phyloP scores from a whole-genome alignment of 1,140 invertebrate genomes.

The Nasonia longicornis region DNA sequence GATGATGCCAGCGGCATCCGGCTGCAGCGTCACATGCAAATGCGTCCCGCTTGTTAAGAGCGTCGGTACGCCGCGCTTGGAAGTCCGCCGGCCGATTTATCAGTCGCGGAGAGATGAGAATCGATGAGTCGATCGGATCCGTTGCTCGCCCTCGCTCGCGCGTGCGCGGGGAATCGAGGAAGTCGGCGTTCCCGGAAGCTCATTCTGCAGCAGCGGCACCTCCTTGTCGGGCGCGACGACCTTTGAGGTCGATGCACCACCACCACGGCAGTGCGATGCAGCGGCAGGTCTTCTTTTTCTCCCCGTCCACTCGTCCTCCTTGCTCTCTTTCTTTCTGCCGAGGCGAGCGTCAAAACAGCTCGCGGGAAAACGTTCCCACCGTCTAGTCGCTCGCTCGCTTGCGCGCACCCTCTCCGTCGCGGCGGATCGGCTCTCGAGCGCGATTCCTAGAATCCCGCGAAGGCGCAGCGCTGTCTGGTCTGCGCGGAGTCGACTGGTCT shows the following conservation, averaged over 20 bases:
- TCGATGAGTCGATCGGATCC: no score
- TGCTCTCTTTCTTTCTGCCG: constrained; percentile 39
- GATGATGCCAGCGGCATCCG: neutral
- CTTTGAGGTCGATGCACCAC: constrained; percentile 68
- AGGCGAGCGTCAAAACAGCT: constrained; percentile 64
- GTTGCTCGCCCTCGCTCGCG: neutral
- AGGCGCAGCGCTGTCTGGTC: constrained; percentile 69
- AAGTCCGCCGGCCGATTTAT: neutral
- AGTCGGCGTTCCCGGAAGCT: constrained; percentile 6
- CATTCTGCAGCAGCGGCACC: constrained; percentile 1
- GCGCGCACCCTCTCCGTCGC: constrained; percentile 47
- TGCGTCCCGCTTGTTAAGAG: constrained; percentile 17
- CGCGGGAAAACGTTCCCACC: constrained; percentile 63
- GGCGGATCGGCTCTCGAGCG: constrained; percentile 27
- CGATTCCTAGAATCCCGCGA: constrained; percentile 62
- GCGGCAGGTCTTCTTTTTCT: constrained; percentile 27
- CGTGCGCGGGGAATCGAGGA: constrained; percentile 3
- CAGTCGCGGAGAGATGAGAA: neutral
- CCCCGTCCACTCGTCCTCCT: constrained; percentile 35
- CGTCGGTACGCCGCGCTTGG: neutral
- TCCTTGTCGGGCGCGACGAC: constrained; percentile 56
- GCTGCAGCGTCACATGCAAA: constrained; percentile 3
- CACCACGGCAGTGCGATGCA: constrained; percentile 25
- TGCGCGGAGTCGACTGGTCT: constrained; percentile 58
- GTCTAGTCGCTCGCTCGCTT: constrained; percentile 59